Base-by-base conservation (phyloP, 2,888 invertebrate species). In the Labia minor region DNA sequence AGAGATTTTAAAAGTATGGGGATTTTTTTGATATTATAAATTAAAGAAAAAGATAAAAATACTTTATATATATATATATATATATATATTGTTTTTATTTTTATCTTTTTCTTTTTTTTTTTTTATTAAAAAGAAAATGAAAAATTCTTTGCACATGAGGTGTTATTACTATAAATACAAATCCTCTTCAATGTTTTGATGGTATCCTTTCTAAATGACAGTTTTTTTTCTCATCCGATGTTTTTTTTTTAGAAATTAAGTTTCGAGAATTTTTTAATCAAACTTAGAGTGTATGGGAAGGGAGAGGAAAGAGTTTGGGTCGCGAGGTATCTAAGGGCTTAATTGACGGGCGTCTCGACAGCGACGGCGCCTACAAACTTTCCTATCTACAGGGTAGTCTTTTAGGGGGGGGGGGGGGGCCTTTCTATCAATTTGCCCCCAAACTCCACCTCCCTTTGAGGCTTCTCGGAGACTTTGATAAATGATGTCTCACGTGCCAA, bases 321-420 rank as follows among this genome's bases (percentile, higher is more conserved):
- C 49, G 49, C 49, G 49, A 49, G 49, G 49, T 49, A 49, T 49
- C 49, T 49, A 49, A 16, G 16, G 49, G 49, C 16, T 49, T 49
- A 49, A 49, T 49, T 49, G 49, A 49, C 49, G 49, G 49, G 49
- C 49, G 49, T 16, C 49, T 49, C 49, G 49, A 49, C 16, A 16
- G 49, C 49, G n/a, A 49, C 49, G 49, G 49, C 49, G 49, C 49
- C 49, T 49, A 49, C 49, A 49, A 49, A 49, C 49, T 49, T 49
- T 49, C n/a, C 49, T 49, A 49, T 49, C 49, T 49, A 14, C 49
- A 16, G 49, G 49, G 49, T n/a, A 14, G 49, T 49, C 49, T 49
- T 49, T 49, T 4, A 49, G n/a, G 26, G 49, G 16, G 3, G 49
- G 3, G 49, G 14, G n/a, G 26, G 49, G 16, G 3, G 49, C 16